These are phyloP conservation scores for Aphaenogaster ashmeadi DNA, from an alignment of 1,140 invertebrate genomes.

Conservation along the genomic window DNA sequence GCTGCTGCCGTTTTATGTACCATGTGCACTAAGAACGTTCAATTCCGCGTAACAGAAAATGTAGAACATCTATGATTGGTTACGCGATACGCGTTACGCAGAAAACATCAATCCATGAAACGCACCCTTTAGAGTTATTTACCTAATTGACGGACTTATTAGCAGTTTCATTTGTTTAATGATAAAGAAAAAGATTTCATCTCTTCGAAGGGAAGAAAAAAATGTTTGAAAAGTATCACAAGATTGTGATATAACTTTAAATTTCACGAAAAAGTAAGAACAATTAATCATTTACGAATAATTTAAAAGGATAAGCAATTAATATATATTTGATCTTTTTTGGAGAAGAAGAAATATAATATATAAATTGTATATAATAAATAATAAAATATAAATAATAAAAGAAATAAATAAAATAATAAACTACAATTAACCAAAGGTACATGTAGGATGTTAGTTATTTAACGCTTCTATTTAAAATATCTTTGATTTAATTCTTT, in stretches of 20 bases:
- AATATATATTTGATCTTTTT: background rate
- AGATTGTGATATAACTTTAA: background rate
- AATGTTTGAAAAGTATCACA: background rate
- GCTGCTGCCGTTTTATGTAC: too few relatives aligned
- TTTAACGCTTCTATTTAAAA: background rate
- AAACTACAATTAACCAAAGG: background rate
- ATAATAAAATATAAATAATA: background rate
- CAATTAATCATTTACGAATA: background rate
- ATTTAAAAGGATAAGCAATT: background rate
- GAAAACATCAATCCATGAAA: too few relatives aligned
- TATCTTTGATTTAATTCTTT: background rate
- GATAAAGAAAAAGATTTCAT: background rate
- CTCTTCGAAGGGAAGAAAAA: background rate
- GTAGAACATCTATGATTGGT: too few relatives aligned
- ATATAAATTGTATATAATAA: background rate
- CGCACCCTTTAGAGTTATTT: background rate
- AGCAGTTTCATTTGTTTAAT: slow-evolving; percentile 18
- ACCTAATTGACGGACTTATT: background rate
- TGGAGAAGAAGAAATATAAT: too few relatives aligned
- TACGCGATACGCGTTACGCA: too few relatives aligned
- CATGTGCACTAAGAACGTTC: too few relatives aligned
- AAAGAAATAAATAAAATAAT: background rate
- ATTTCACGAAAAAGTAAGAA: background rate
- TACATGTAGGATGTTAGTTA: background rate
- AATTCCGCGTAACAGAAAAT: too few relatives aligned